Conservation (phyloP, 2,888 invertebrate species). For the Blastobasis adustella region DNA sequence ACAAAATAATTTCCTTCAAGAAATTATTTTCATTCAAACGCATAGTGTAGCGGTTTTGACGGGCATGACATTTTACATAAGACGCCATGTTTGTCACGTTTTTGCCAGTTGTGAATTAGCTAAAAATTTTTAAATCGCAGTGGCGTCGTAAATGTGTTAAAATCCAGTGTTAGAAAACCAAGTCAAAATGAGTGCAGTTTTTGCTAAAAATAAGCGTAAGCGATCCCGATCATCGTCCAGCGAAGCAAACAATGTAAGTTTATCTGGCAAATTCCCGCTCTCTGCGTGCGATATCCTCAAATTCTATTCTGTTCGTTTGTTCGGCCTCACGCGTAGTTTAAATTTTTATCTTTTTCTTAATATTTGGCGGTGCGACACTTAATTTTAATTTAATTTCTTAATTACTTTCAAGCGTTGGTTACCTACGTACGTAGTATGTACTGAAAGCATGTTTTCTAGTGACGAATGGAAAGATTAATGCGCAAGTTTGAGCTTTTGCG, state of each 20-base stretch:
- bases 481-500: conserved; percentile 3
- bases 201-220: conserved; percentile 42
- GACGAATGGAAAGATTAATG: not conserved
- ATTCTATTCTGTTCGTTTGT: conserved; percentile 11
- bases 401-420: too few species aligned
- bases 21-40: too few species aligned
- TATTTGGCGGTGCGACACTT: conserved; percentile 14
- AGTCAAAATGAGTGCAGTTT: conserved; percentile 43
- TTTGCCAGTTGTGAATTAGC: conserved; percentile 52
- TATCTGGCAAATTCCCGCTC: conserved; percentile 47
- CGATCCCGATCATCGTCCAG: conserved; percentile 34
- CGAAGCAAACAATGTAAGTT: conserved; percentile 50
- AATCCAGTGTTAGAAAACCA: conserved; percentile 10
- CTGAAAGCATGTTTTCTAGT: not conserved
- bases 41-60: not conserved
- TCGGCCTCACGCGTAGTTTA: conserved; percentile 47
- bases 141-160: conserved; percentile 16
- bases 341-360: conserved; percentile 23
- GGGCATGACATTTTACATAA: conserved; percentile 35
- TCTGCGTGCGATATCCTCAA: conserved; percentile 27
- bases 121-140: conserved; percentile 26
- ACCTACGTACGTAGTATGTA: too few species aligned
- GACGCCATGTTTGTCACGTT: conserved; percentile 73
- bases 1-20: not conserved
- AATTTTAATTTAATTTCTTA: not conserved